Conservation (phyloP, 2,113 vertebrate genomes). For the Sapayoa aenigma region DNA sequence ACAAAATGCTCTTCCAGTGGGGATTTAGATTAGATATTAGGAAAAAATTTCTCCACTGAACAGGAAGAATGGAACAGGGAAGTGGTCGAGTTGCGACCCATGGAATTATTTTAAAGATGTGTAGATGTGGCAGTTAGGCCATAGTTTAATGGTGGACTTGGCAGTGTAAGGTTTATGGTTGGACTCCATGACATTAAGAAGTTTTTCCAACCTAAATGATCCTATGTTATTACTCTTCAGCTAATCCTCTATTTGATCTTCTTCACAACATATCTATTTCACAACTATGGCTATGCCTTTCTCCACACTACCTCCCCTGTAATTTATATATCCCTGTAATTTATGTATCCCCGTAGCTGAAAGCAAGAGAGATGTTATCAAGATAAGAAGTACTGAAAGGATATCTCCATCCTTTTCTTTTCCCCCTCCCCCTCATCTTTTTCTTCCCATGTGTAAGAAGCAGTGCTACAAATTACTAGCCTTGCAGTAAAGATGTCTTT, state of each 20-base stretch:
- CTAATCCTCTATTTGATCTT: neutral
- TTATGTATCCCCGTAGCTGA: neutral
- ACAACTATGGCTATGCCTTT: neutral
- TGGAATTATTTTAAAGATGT: neutral
- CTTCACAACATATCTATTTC: neutral
- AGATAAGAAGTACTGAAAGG: neutral
- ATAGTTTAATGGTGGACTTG: too few species aligned
- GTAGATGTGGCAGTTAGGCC: too few species aligned
- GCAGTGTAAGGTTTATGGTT: neutral
- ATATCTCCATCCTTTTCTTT: neutral
- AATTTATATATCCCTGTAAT: neutral
- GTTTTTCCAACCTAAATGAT: neutral
- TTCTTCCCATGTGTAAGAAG: neutral
- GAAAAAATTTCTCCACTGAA: too few species aligned
- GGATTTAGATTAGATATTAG: neutral
- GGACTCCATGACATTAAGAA: neutral
- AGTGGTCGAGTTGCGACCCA: rapidly evolving
- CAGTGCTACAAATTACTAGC: neutral
- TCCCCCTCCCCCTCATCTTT: too few species aligned
- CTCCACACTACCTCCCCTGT: neutral
- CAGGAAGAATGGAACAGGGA: too few species aligned
- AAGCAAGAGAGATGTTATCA: neutral
- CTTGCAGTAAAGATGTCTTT: neutral
- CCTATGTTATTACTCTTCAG: neutral
- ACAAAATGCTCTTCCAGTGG: neutral